These are phyloP conservation scores for Osmerus mordax DNA, from an alignment of 2,113 vertebrate genomes.

Conservation along the genomic window DNA sequence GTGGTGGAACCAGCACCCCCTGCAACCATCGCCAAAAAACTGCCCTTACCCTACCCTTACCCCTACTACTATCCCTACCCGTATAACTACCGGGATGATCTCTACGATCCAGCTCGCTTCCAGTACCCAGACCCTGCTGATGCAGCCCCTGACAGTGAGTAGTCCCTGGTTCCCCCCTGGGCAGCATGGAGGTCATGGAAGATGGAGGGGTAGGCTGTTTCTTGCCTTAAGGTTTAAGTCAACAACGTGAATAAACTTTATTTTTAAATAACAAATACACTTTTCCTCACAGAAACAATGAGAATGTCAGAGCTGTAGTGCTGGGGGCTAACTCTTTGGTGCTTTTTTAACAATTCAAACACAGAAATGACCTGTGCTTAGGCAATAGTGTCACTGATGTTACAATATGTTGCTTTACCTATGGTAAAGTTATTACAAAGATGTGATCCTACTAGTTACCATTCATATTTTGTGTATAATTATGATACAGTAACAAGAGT, in stretches of 20 bases:
- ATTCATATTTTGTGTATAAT: slow-evolving; percentile 19
- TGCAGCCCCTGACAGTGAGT: slow-evolving; percentile 44
- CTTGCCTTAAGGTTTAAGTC: not conserved
- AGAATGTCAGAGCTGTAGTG: not conserved
- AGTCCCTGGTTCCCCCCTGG: not conserved
- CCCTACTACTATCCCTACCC: slow-evolving; percentile 54
- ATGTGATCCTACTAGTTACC: slow-evolving; percentile 5
- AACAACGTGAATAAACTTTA: slow-evolving; percentile 25
- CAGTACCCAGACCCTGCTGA: slow-evolving; percentile 61
- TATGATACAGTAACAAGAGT: slow-evolving; percentile 7
- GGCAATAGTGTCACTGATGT: not conserved
- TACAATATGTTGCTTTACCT: not conserved
- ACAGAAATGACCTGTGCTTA: not conserved
- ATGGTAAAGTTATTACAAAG: not conserved
- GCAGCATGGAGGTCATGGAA: not conserved
- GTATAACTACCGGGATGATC: slow-evolving; percentile 63
- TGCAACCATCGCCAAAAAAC: slow-evolving; percentile 56
- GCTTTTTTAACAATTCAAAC: not conserved
- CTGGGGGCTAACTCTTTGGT: not conserved
- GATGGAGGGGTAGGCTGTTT: not conserved
- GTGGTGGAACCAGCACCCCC: slow-evolving; percentile 51
- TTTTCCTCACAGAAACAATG: slow-evolving; percentile 5
- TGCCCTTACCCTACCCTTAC: slow-evolving; percentile 33
- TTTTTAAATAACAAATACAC: slow-evolving; percentile 28
- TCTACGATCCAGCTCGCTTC: slow-evolving; percentile 67